Base-by-base conservation (phyloP, 2,797 vertebrate species). In the Malurus splendens region DNA sequence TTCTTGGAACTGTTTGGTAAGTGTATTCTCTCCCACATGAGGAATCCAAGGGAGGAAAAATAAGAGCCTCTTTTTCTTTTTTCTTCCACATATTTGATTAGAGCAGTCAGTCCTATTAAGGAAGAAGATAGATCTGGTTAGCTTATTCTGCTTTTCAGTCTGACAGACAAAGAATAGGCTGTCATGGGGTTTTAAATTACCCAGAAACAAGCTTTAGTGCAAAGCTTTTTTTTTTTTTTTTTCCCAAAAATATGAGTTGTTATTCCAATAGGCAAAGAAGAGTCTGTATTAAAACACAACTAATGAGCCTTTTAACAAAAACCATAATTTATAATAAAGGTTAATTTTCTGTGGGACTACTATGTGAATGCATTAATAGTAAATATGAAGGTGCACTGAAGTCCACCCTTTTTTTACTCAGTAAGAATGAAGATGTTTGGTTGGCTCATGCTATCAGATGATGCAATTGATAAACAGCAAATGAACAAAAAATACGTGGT, bases 271-370 rank as follows among this genome's bases (percentile, higher is more conserved):
- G 65, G 50, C 80, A 84, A 85, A 56, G 67, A 61, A 59, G 52
- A 94, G 64, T 16, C 66, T 91, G 74, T 91, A 92, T 93, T 94
- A 95, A 96, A 95, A 88, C 33, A 87, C 18, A 87, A 22, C 59
- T 92, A 91, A 88, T 78, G 23, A 91, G 5, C 24, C 70, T 92
- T 62, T 75, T 72, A 87, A 79, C 32, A 78, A 93, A 95, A 94
- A 87, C 3, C 18, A 42, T 68, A 24, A 82, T 83, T 89, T 86
- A 93, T 81, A 83, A 51, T 57, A 61, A 91, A 84, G 20, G 16
- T 86, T 42, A 50, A 7, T 48, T 62, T 70, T 70, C 56, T 60
- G 36, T 51, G 70, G 55, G 68, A 73, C 24, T 3, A 1, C 45
- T 78, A 0, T 30, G 17, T 48, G 55, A 76, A 47, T 66, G 36